These are phyloP conservation scores for Drosophila austrosaltans DNA, from an alignment of 2,888 invertebrate species.

Conservation along the genomic window DNA sequence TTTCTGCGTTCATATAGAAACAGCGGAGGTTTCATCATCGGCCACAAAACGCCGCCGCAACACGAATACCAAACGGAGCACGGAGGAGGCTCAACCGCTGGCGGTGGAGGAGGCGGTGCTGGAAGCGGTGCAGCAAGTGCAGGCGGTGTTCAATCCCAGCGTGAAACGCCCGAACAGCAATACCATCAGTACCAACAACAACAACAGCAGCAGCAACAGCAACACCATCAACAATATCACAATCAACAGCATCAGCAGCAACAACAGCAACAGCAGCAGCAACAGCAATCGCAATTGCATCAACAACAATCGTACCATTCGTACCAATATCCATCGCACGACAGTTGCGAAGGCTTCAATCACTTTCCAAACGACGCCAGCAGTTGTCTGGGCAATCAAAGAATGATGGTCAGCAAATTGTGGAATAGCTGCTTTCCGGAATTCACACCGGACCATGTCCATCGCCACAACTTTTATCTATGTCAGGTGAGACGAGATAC, in stretches of 20 bases:
- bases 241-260: constrained; percentile 50
- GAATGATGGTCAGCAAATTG: constrained; percentile 84
- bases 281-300: constrained; percentile 55
- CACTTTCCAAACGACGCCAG: constrained; percentile 78
- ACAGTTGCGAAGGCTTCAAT: constrained; percentile 81
- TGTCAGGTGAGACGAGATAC: constrained; percentile 79
- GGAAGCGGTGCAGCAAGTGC: constrained; percentile 30
- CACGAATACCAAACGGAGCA: constrained; percentile 74
- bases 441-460: constrained; percentile 82
- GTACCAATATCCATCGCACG: constrained; percentile 70
- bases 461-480: constrained; percentile 83
- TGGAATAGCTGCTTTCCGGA: constrained; percentile 84
- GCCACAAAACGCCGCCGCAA: constrained; percentile 76
- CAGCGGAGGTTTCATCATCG: constrained; percentile 67
- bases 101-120: constrained; percentile 24
- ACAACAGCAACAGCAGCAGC: constrained; percentile 50
- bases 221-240: constrained; percentile 59
- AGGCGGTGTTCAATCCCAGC: constrained; percentile 42
- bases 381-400: constrained; percentile 80
- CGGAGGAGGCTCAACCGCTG: constrained; percentile 51
- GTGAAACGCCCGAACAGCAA: constrained; percentile 58
- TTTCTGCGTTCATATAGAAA: constrained; percentile 72
- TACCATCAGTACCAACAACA: constrained; percentile 56
- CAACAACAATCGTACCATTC: constrained; percentile 66
- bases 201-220: constrained; percentile 57